These are phyloP conservation scores for Calcarius ornatus DNA, from an alignment of 2,113 vertebrate species.

Conservation along the genomic window DNA sequence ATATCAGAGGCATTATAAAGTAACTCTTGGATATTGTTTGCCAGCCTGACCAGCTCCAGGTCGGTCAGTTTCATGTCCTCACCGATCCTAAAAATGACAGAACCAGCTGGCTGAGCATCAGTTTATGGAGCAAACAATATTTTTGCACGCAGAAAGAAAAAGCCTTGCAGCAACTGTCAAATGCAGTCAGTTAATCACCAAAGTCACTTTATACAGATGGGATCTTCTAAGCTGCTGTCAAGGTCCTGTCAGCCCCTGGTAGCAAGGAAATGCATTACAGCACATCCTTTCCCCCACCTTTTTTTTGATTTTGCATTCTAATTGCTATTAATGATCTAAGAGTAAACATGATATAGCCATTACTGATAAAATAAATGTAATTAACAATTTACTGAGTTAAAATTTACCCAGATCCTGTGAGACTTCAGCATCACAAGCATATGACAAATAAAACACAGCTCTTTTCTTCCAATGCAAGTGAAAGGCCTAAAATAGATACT, in stretches of 20 bases:
- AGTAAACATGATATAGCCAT: neutral
- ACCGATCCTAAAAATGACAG: constrained; percentile 71
- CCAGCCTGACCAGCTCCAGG: constrained; percentile 85
- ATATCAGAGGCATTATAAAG: constrained; percentile 87
- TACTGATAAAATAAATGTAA: neutral
- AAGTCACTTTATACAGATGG: neutral
- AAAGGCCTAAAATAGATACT: neutral
- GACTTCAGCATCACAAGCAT: neutral
- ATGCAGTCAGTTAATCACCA: neutral
- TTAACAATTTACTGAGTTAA: neutral
- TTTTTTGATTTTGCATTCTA: neutral
- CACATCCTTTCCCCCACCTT: neutral
- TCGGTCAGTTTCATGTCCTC: constrained; percentile 91
- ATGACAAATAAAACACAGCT: neutral
- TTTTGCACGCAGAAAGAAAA: neutral
- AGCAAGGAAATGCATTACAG: neutral
- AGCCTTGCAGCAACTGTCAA: neutral
- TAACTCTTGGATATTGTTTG: constrained; percentile 86
- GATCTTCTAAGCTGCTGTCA: neutral
- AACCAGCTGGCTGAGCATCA: neutral
- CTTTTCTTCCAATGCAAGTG: neutral
- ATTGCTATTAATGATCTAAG: neutral
- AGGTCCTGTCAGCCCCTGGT: neutral
- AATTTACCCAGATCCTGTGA: neutral
- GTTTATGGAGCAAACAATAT: neutral